Evolutionary conservation across 2,797 vertebrate genomes (phyloP), one percentile per base, ranked within the genome.

Genomic region (Phoeniculus purpureus): DNA sequence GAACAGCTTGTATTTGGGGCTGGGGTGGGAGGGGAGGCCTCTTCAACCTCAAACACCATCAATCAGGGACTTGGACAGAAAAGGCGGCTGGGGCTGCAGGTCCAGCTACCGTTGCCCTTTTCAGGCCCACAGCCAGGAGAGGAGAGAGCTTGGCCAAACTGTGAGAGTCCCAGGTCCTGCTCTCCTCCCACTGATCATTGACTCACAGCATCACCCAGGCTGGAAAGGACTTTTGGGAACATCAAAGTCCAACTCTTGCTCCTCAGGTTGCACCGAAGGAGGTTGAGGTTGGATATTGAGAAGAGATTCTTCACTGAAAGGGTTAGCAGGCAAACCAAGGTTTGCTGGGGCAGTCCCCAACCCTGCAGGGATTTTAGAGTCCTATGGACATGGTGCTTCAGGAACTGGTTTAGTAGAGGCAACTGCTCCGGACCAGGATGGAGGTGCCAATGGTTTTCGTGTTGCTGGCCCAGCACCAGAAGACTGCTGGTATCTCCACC

Each of bases 21-120:
- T 54, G 59, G 27, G 75, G 52, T 20, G 78, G n/a, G 52, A 72
- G 75, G 34, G 50, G 85, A 68, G 74, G 55, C 75, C 77, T 64
- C 89, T 68, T 62, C 80, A 25, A 74, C 82, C 80, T 61, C 6
- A 73, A 91, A 23, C n/a, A n/a, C 40, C 54, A 85, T 89, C 32
- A 79, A 87, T 92, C 94, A 87, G 77, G 0, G 1, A 9, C 60
- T 25, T 7, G 74, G 81, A 85, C 81, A 80, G 75, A 37, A 48
- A 67, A 70, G 0, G 9, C 87, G 55, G 93, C 60, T 18, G 91
- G 5, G 77, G 76, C 90, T 80, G 73, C 82, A 2, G 45, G 59
- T 74, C 72, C 68, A 4, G 92, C 92, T 94, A 43, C 91, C 3
- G 72, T 61, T 70, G 76, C 40, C 91, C 93, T 88, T 88, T 66